Evolutionary conservation across 2,797 vertebrate species (phyloP).

Genomic region (Takifugu ocellatus): DNA sequence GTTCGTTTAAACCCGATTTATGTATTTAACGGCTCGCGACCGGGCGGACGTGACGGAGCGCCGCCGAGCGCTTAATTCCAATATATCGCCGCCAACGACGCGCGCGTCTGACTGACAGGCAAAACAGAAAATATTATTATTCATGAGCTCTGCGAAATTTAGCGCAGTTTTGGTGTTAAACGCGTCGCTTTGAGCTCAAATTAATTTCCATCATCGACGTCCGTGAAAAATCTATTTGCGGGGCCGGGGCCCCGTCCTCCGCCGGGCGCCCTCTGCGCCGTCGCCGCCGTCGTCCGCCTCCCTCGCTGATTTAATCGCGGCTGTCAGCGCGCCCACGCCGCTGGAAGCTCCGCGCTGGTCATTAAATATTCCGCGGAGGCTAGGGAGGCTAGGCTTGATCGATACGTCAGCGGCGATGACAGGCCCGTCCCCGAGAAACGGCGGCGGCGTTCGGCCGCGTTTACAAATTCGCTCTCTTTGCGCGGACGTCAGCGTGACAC

Average conservation of each 20-base stretch:
- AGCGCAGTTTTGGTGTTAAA: slow-evolving; percentile 38
- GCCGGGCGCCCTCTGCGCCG: slow-evolving; percentile 53
- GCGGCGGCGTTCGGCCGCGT: slow-evolving; percentile 15
- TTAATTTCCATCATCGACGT: slow-evolving; percentile 49
- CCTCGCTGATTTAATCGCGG: slow-evolving; percentile 62
- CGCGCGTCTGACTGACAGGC: slow-evolving; percentile 58
- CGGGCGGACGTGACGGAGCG: slow-evolving; percentile 65
- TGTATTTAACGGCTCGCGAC: slow-evolving; percentile 77
- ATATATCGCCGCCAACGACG: slow-evolving; percentile 66
- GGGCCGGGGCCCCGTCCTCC: slow-evolving; percentile 17
- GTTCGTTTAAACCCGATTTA: slow-evolving; percentile 83
- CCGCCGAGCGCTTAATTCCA: slow-evolving; percentile 71
- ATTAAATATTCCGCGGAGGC: slow-evolving; percentile 35
- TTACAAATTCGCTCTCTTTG: neutral
- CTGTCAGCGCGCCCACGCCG: slow-evolving; percentile 51
- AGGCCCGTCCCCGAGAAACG: slow-evolving; percentile 40
- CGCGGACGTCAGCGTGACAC: neutral
- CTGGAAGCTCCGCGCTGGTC: slow-evolving; percentile 47
- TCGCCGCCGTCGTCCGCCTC: slow-evolving; percentile 48
- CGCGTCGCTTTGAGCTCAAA: slow-evolving; percentile 24
- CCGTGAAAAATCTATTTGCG: slow-evolving; percentile 23
- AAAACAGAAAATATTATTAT: slow-evolving; percentile 64
- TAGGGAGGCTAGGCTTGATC: slow-evolving; percentile 48
- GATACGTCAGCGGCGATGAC: slow-evolving; percentile 60
- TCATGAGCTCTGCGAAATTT: slow-evolving; percentile 30